phyloP scores from a whole-genome alignment of 2,888 invertebrate species.

The Brachylomia viminalis region DNA sequence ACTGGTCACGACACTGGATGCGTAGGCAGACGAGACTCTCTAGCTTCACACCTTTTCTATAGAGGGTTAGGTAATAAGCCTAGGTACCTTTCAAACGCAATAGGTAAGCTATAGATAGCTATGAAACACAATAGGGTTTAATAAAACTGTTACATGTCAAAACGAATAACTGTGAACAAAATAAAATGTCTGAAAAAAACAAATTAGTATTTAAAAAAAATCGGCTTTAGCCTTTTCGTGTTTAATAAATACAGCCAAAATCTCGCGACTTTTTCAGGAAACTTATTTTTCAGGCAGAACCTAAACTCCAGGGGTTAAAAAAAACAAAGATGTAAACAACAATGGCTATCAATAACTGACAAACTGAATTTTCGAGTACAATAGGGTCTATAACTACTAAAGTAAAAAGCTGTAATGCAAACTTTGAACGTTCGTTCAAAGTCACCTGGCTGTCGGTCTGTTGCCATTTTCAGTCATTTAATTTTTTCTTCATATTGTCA shows the following conservation, averaged over 20 bases:
- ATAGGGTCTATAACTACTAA: too few relatives aligned
- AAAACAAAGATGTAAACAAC: too few relatives aligned
- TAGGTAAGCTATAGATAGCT: not conserved
- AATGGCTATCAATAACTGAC: not conserved
- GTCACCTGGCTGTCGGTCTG: too few relatives aligned
- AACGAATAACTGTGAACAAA: not conserved
- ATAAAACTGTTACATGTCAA: not conserved
- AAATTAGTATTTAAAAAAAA: too few relatives aligned
- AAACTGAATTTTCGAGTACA: not conserved
- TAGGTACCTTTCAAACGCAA: not conserved
- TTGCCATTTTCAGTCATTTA: too few relatives aligned
- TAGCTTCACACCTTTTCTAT: not conserved
- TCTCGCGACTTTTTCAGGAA: not conserved
- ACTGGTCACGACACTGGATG: slow-evolving; percentile 54
- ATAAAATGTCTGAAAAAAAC: not conserved
- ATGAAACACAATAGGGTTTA: not conserved
- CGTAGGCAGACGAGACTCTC: slow-evolving; percentile 49
- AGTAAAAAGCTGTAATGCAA: too few relatives aligned
- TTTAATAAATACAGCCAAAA: too few relatives aligned
- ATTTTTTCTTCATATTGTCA: too few relatives aligned
- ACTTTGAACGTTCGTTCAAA: too few relatives aligned
- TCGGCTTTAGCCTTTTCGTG: too few relatives aligned
- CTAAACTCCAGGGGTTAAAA: too few relatives aligned
- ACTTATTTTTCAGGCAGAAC: not conserved
- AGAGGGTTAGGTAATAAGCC: not conserved